These are phyloP conservation scores for Hedychridium roseum DNA, from an alignment of 2,888 invertebrate genomes.

Conservation along the genomic window DNA sequence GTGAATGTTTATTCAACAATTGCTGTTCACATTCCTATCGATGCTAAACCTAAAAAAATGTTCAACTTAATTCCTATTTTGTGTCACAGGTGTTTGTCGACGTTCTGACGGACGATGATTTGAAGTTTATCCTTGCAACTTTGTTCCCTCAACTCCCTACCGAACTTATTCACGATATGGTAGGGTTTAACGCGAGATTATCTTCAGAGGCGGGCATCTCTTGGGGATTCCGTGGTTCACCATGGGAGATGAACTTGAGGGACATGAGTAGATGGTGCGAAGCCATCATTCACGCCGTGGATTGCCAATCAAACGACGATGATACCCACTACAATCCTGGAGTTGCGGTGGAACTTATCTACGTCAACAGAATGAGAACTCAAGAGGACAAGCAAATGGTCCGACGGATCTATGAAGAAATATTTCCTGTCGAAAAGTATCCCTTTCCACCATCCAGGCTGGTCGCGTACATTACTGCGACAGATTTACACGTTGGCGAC, in stretches of 20 bases:
- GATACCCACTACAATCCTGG: conserved; percentile 64
- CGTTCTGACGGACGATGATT: conserved; percentile 58
- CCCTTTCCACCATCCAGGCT: conserved; percentile 65
- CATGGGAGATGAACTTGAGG: conserved; percentile 97
- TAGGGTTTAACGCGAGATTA: conserved; percentile 79
- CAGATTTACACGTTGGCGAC: conserved; percentile 73
- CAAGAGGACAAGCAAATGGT: conserved; percentile 75
- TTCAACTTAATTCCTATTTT: background rate
- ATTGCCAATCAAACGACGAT: background rate
- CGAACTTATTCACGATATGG: conserved; percentile 74
- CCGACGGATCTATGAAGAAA: conserved; percentile 60
- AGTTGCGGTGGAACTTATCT: conserved; percentile 79
- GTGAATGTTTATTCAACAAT: conserved; percentile 66
- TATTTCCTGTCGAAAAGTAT: conserved; percentile 64
- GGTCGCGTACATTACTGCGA: conserved; percentile 69
- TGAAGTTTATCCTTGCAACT: conserved; percentile 70
- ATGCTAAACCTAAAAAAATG: background rate
- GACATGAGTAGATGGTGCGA: conserved; percentile 96
- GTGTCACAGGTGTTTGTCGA: conserved; percentile 68
- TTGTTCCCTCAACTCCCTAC: conserved; percentile 72
- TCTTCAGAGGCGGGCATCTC: conserved; percentile 70
- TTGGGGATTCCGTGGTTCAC: conserved; percentile 86
- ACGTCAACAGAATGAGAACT: conserved; percentile 87
- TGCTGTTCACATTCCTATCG: background rate
- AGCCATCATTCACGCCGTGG: conserved; percentile 65